Conservation (phyloP, 35 echinoderm and acorn worm genomes). For the Ptychodera flava region DNA sequence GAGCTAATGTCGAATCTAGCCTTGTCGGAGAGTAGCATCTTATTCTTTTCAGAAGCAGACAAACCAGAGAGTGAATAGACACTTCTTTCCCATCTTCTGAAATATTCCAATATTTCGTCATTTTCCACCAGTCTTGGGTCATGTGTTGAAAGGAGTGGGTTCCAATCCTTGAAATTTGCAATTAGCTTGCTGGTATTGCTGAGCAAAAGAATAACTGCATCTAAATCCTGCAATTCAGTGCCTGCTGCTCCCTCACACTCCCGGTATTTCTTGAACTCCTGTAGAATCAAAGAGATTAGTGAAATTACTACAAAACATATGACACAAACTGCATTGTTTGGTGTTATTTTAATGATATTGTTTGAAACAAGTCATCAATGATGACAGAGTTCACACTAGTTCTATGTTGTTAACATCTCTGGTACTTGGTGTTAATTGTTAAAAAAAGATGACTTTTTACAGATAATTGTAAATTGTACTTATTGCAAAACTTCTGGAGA, state of each 20-base stretch:
- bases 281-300: too few species aligned
- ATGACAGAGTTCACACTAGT: too few species aligned
- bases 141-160: neutral
- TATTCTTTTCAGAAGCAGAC: neutral
- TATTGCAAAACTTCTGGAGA: too few species aligned
- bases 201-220: neutral
- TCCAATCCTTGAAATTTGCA: neutral
- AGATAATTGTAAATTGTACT: too few species aligned
- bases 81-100: neutral
- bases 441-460: too few species aligned
- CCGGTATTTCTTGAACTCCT: neutral
- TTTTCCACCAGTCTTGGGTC: neutral
- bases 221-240: neutral
- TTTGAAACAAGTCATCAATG: too few species aligned
- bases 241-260: neutral
- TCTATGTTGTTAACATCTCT: too few species aligned
- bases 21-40: neutral
- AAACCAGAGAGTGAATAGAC: neutral
- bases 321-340: too few species aligned
- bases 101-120: neutral
- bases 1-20: neutral
- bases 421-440: too few species aligned
- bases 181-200: neutral
- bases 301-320: too few species aligned
- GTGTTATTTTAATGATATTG: too few species aligned